Evolutionary conservation across 2,113 vertebrate genomes (phyloP), one percentile per base, ranked within the genome.

Genomic region (Cololabis saira): DNA sequence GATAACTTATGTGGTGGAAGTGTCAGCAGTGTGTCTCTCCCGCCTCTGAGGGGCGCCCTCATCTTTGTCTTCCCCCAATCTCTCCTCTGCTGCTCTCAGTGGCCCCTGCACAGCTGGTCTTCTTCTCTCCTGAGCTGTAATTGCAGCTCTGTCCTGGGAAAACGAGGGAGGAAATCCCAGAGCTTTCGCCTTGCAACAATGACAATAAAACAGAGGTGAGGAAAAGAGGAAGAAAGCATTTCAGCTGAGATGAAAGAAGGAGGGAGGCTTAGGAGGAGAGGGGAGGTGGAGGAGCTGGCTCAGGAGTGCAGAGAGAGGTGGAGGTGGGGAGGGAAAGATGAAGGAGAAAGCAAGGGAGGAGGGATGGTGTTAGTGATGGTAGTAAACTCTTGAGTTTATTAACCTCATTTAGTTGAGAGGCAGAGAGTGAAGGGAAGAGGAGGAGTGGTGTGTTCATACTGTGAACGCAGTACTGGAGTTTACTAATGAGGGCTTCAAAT

Each of bases 341-440:
- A 92, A 82, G 87, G 84, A 64, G 74, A 87, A 87, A 80, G 90
- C 62, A 71, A 19, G 51, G 56, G 67, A 22, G 76, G 84, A 66
- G 76, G 72, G 70, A 64, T 58, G 67, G 81, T 59, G 82, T 66
- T 56, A 79, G 80, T 82, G 86, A 80, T 86, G 92, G 93, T 88
- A 90, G 94, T 96, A 96, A 96, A 96, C 92, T 92, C 91, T 95
- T 91, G 90, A 93, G 93, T 71, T 96, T 96, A 96, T 95, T 96
- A 95, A 95, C 93, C 94, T 94, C 83, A 87, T 93, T 91, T 92
- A 87, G 82, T 64, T 69, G 75, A 74, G 76, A 82, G 82, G 80
- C 77, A 71, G 53, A 82, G 65, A 84, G 78, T 43, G 61, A 83
- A 54, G 65, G 77, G 78, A 71, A 80, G 63, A 65, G 83, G 85